Conservation (phyloP, 2,113 vertebrate genomes). For the Ia io region DNA sequence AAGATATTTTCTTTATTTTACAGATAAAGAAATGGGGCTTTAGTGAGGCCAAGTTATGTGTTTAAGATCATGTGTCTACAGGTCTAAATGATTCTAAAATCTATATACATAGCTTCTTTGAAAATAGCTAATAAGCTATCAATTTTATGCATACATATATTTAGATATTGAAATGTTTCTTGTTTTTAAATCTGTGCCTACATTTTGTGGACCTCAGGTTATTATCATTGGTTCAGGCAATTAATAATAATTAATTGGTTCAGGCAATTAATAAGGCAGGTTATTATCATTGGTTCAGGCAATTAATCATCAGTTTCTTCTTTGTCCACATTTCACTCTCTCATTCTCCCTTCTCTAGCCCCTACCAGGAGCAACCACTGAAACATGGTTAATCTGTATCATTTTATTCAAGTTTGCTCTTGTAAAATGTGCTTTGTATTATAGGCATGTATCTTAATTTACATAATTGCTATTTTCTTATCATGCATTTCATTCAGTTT, state of each 20-base stretch:
- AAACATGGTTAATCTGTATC: not conserved
- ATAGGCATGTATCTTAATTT: not conserved
- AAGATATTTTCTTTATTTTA: slow-evolving; percentile 17
- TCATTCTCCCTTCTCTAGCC: not conserved
- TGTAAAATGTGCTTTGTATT: not conserved
- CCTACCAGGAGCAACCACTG: not conserved
- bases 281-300: not conserved
- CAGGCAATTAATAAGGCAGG: not conserved
- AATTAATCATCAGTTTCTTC: not conserved
- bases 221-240: not conserved
- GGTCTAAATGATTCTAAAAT: not conserved
- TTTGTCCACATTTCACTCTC: not conserved
- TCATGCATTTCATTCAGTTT: not conserved
- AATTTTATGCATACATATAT: not conserved
- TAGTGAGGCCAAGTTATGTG: not conserved
- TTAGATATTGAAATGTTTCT: not conserved
- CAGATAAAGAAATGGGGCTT: not conserved
- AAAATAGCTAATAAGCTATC: not conserved
- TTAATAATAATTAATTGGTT: not conserved
- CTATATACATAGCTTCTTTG: not conserved
- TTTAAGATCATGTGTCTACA: not conserved
- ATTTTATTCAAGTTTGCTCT: not conserved
- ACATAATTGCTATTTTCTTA: not conserved
- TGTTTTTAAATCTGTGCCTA: not conserved
- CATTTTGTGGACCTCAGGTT: not conserved